phyloP scores from a whole-genome alignment of 2,888 invertebrate species.

The Tiliacea aurago region DNA sequence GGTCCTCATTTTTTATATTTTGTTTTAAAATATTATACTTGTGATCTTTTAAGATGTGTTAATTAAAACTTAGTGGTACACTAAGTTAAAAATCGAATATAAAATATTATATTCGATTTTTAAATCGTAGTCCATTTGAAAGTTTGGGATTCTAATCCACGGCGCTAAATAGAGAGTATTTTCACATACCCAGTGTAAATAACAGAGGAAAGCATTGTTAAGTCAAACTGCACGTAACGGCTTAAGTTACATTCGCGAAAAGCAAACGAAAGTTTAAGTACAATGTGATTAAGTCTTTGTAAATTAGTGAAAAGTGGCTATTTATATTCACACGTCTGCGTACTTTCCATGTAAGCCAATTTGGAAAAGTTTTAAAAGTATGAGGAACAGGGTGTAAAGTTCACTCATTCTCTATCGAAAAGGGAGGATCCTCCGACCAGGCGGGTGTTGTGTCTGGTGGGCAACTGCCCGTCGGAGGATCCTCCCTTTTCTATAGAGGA shows the following conservation, averaged over 20 bases:
- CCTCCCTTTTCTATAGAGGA: no score
- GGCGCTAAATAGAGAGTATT: constrained; percentile 5
- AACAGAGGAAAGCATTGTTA: constrained; percentile 47
- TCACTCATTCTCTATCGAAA: no score
- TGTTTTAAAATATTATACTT: background rate
- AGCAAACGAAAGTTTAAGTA: constrained; percentile 46
- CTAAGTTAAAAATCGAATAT: no score
- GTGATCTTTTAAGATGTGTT: background rate
- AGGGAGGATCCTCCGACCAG: no score
- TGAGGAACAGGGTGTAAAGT: no score
- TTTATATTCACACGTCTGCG: constrained; percentile 29
- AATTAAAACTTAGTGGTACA: background rate
- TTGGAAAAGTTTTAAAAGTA: no score
- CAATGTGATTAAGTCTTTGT: constrained; percentile 52
- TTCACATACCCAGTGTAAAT: constrained; percentile 26
- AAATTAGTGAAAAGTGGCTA: constrained; percentile 43
- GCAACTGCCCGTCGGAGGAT: no score
- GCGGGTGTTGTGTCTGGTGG: no score
- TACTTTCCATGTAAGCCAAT: constrained; percentile 25
- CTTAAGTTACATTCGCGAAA: constrained; percentile 36
- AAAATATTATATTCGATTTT: background rate
- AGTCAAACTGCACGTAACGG: constrained; percentile 38
- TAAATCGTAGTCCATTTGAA: background rate
- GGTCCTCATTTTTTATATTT: background rate
- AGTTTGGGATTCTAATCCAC: background rate